Base-by-base conservation (phyloP, 2,113 vertebrate genomes). In the Vombatus ursinus region DNA sequence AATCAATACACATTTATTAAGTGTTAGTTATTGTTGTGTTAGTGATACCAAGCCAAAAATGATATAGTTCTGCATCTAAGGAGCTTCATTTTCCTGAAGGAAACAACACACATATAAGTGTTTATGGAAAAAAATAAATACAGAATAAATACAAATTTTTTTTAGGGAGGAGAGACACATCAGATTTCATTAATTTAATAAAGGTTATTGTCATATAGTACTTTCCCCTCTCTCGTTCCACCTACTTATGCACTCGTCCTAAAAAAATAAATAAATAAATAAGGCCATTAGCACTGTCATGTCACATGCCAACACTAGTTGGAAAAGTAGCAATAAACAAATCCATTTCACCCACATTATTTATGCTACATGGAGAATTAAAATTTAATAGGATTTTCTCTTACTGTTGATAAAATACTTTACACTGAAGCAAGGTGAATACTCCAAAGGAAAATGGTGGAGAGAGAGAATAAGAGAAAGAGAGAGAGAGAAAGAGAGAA, bases 331-430 rank as follows among this genome's bases (percentile, higher is more conserved):
- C 26, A 94, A 49, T 92, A 92, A 90, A 50, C 61, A 93, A 54
- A 90, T 51, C 31, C 92, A 53, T 53, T 24, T 53, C 5, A 31
- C 37, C 53, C 37, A 77, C 19, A 47, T 25, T 92, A 31, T 50
- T 92, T 49, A 93, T 90, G 50, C n/a, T 77, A 92, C 54, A n/a
- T 5, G 47, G 52, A 49, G 51, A 92, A 90, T 92, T 95, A 93
- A 91, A 52, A 89, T 52, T 52, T 90, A 89, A 92, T 77, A 49
- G 28, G 16, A 47, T 90, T 91, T 57, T 47, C 26, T 94, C 54
- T 47, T 89, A 49, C 16, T 77, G 44, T 50, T 53, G 89, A 96
- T 49, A 90, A 95, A 95, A 51, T 37, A 52, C 68, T 93, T 68
- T 24, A 57, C 26, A 92, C 25, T 54, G 54, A 93, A 94, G 50